These are phyloP conservation scores for Ailuropoda melanoleuca DNA, from an alignment of 2,113 vertebrate species.

Conservation along the genomic window DNA sequence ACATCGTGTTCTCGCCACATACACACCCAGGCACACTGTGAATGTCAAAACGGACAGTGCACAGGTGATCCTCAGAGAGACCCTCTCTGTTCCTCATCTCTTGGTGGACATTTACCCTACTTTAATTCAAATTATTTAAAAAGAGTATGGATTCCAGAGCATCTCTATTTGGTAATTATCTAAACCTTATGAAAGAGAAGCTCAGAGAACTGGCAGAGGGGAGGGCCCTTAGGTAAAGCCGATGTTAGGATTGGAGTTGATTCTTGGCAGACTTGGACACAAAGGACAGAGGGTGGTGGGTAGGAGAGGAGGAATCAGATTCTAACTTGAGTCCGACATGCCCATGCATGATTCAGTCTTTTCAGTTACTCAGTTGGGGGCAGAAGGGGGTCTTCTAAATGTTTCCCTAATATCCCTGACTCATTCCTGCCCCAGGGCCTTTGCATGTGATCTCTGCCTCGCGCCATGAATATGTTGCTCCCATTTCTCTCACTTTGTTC, in stretches of 20 bases:
- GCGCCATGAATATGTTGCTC: not conserved
- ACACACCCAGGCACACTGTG: accelerated
- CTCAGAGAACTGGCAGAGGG: accelerated
- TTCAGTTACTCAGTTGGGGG: not conserved
- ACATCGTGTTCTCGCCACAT: accelerated
- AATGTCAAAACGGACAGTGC: accelerated
- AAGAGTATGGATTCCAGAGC: not conserved
- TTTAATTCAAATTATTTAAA: not conserved
- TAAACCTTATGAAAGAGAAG: not conserved
- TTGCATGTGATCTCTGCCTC: not conserved
- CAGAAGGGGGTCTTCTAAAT: not conserved
- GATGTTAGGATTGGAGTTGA: not conserved
- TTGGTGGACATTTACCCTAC: too few relatives aligned
- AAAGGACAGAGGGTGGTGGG: not conserved
- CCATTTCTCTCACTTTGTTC: not conserved
- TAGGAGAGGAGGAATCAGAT: accelerated
- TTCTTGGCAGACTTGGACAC: accelerated
- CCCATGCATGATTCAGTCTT: accelerated
- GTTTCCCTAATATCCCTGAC: not conserved
- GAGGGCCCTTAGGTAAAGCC: too few relatives aligned
- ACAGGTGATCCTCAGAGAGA: accelerated
- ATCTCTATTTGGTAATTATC: not conserved
- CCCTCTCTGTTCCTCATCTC: not conserved
- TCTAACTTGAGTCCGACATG: accelerated
- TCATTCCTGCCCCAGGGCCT: not conserved